These are phyloP conservation scores for Pogonomyrmex barbatus DNA, from an alignment of 1,140 invertebrate species.

Conservation along the genomic window DNA sequence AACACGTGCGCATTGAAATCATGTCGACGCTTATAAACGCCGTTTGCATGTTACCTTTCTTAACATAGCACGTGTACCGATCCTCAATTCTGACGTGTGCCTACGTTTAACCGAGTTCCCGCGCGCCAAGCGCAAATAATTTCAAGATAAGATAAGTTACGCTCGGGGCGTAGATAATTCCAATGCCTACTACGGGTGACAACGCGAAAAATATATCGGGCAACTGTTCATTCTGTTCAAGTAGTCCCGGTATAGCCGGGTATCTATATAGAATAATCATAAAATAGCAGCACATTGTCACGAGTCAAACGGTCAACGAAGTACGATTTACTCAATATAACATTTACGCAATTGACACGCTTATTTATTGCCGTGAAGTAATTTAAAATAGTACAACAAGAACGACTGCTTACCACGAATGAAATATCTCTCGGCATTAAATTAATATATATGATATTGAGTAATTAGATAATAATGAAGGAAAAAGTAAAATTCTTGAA, in stretches of 20 bases:
- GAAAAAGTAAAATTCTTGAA: neutral
- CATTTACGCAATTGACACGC: neutral
- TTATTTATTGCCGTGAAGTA: neutral
- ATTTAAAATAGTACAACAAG: neutral
- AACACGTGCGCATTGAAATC: conserved; percentile 1
- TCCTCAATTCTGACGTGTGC: conserved; percentile 58
- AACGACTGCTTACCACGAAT: no score
- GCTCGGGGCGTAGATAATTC: conserved; percentile 60
- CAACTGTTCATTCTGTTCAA: conserved; percentile 4
- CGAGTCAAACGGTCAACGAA: neutral
- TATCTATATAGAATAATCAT: neutral
- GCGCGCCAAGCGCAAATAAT: conserved; percentile 63
- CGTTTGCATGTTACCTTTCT: conserved; percentile 53
- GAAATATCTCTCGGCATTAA: neutral
- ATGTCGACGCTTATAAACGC: conserved; percentile 39
- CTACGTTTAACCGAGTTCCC: conserved; percentile 55
- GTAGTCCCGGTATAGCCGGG: neutral
- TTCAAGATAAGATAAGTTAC: conserved; percentile 70
- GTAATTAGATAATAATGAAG: neutral
- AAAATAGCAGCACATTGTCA: neutral
- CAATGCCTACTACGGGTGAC: conserved; percentile 55
- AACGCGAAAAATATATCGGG: conserved; percentile 34
- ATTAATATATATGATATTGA: neutral
- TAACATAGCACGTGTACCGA: conserved; percentile 51
- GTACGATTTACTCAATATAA: neutral